phyloP scores from a whole-genome alignment of 2,888 invertebrate species.

The Caenorhabditis becei region DNA sequence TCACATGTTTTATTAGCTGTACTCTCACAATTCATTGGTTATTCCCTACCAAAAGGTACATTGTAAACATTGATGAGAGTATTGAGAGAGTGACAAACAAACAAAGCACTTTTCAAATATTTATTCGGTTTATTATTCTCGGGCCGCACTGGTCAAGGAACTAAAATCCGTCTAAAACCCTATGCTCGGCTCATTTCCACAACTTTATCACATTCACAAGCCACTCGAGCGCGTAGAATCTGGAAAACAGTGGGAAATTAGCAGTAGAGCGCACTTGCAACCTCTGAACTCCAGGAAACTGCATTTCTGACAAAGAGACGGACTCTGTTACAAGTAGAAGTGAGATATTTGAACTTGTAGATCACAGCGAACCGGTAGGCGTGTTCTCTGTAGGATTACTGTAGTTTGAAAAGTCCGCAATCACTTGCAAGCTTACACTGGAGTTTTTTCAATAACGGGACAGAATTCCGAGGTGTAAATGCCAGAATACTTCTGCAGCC shows the following conservation, averaged over 20 bases:
- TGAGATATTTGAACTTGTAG: constrained; percentile 41
- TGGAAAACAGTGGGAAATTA: constrained; percentile 2
- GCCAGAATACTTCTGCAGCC: constrained; percentile 56
- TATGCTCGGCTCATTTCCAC: constrained; percentile 40
- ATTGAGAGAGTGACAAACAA: constrained; percentile 17
- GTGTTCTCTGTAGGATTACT: constrained; percentile 15
- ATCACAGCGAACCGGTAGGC: constrained; percentile 30
- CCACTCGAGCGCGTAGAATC: constrained; percentile 43
- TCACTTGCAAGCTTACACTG: constrained; percentile 32
- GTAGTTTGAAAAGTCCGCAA: background rate
- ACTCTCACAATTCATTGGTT: background rate
- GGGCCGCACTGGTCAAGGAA: constrained; percentile 26
- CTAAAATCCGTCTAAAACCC: background rate
- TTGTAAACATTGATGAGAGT: constrained; percentile 30
- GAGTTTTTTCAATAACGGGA: constrained; percentile 30
- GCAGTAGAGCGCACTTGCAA: background rate
- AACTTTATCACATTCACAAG: constrained; percentile 45
- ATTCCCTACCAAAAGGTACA: constrained; percentile 18
- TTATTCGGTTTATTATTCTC: constrained; percentile 19
- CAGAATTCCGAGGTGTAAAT: constrained; percentile 45
- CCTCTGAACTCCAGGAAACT: constrained; percentile 58
- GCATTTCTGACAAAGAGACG: constrained; percentile 54
- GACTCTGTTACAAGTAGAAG: constrained; percentile 47
- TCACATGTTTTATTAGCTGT: constrained; percentile 7
- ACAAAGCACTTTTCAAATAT: constrained; percentile 33